Evolutionary conservation across 1,140 invertebrate species (phyloP).

Genomic region (Cardiocondyla obscurior): DNA sequence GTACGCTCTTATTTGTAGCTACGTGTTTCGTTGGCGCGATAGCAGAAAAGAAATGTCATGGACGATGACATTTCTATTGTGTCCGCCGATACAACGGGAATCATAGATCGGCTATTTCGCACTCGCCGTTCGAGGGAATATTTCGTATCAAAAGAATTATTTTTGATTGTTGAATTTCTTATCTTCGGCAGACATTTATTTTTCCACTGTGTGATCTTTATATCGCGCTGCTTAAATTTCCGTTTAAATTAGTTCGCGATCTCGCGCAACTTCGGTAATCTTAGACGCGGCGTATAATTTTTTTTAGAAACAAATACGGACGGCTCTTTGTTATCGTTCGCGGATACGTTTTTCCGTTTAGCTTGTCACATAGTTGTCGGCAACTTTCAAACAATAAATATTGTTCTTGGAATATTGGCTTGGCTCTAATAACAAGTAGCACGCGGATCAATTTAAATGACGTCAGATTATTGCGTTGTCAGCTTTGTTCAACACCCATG

Average conservation of each 20-base stretch:
- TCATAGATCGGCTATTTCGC: neutral
- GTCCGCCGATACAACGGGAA: neutral
- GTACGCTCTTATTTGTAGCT: constrained; percentile 6
- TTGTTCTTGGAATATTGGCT: constrained; percentile 54
- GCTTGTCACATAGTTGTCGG: neutral
- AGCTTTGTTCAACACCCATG: constrained; percentile 7
- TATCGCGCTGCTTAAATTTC: neutral
- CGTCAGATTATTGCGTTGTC: constrained; percentile 51
- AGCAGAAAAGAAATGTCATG: constrained; percentile 36
- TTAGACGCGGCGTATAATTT: neutral
- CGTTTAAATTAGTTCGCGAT: neutral
- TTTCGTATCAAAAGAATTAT: constrained; percentile 16
- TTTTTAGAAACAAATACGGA: constrained; percentile 1
- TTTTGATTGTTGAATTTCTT: neutral
- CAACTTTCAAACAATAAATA: constrained; percentile 62
- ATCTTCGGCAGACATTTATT: neutral
- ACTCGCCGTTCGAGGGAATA: neutral
- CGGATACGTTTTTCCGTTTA: constrained; percentile 33
- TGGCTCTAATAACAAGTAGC: constrained; percentile 45
- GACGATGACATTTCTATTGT: constrained; percentile 23
- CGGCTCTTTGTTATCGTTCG: neutral
- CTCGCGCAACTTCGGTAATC: neutral
- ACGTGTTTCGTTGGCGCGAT: constrained; percentile 6
- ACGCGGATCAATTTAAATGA: constrained; percentile 50
- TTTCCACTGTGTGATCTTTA: neutral